phyloP scores from a whole-genome alignment of 1,140 invertebrate genomes.

The Diorhabda sublineata region DNA sequence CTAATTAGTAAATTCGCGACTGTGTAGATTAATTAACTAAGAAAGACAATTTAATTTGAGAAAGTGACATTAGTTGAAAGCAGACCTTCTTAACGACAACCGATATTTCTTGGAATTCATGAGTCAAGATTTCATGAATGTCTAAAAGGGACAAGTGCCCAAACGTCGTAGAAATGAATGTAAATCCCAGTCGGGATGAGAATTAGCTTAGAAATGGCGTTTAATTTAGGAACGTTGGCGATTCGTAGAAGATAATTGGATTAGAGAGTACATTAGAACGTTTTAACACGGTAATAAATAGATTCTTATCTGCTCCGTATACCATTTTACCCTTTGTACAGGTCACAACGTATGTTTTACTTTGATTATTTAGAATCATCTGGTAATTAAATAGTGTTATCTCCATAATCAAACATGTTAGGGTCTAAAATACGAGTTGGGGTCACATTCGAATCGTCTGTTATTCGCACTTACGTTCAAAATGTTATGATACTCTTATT shows the following conservation, averaged over 20 bases:
- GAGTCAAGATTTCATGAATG: background rate
- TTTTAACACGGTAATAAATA: constrained; percentile 29
- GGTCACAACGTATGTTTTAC: background rate
- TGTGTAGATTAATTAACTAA: too few species aligned
- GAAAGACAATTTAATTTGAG: too few species aligned
- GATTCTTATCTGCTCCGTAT: constrained; percentile 27
- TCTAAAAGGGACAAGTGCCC: constrained; percentile 1
- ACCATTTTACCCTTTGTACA: constrained; percentile 21
- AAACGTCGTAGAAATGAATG: background rate
- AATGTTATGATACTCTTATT: too few species aligned
- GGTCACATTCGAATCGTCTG: too few species aligned
- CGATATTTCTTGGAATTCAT: background rate
- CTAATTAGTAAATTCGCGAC: too few species aligned
- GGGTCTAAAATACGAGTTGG: too few species aligned
- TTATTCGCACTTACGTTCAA: too few species aligned
- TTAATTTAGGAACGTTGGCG: constrained; percentile 25
- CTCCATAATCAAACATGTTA: background rate
- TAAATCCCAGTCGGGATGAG: constrained; percentile 2
- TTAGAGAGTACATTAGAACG: constrained; percentile 26
- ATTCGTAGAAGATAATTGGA: constrained; percentile 27
- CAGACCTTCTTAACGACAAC: background rate
- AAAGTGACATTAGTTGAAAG: background rate
- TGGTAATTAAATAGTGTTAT: background rate
- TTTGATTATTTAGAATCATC: background rate
- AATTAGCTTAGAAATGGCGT: constrained; percentile 30